Base-by-base conservation (phyloP, 2,888 invertebrate genomes). In the Aphodius sticticus region DNA sequence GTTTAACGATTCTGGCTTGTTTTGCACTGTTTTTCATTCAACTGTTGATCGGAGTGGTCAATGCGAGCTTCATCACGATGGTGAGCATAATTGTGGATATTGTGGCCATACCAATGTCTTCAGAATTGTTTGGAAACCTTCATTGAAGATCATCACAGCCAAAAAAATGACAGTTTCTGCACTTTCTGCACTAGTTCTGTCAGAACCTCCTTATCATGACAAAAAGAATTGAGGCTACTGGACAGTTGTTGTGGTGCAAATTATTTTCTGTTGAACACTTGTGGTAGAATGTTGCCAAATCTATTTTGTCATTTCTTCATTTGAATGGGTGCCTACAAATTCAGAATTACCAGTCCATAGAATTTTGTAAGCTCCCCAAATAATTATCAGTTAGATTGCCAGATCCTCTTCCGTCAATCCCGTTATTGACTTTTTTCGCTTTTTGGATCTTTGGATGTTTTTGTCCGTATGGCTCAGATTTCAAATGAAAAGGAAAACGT, bases 111-210 rank as follows among this genome's bases (percentile, higher is more conserved):
- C 9, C 12, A 70, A 16, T n/a, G 16, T 5, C n/a, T 70, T 70
- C 9, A 70, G 16, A 74, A 74, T 74, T 16, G 16, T 16, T n/a
- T 35, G 26, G 69, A 78, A 78, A 15, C 79, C 81, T 80, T 81
- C 81, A 77, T 80, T 80, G 72, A 80, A 81, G 14, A 81, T 70
- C 16, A 36, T 35, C 16, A 76, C 81, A 69, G 81, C 77, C 35
- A 80, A 80, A 74, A 53, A 77, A 12, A 36, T n/a, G 69, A 81
- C 79, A n/a, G 15, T 77, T 72, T 69, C n/a, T n/a, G n/a, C n/a
- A 26, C 26, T 26, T 26, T 77, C 69, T 81, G 77, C 9, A 81
- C 81, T 36, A 76, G 16, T 78, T n/a, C n/a, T n/a, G n/a, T n/a
- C n/a, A n/a, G n/a, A n/a, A n/a, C n/a, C n/a, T n/a, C n/a, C n/a